Evolutionary conservation across 2,113 vertebrate genomes (phyloP), one percentile per base, ranked within the genome.

Genomic region (Copsychus sechellarum): DNA sequence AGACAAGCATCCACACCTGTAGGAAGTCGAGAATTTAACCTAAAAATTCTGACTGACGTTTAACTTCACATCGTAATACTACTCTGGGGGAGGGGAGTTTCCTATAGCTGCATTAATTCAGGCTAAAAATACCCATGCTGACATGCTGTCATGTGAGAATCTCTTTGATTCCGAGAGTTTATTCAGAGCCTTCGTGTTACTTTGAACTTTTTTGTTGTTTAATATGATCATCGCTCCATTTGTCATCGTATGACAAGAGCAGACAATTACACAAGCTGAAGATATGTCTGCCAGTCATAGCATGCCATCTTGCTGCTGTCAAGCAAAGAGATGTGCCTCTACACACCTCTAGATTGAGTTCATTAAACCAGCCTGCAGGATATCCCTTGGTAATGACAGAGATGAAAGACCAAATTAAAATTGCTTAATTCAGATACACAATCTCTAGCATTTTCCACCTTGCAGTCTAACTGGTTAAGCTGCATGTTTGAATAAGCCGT

Each of bases 161-260:
- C 94, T 86, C 95, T 96, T 96, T 95, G 93, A 96, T 96, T 96
- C 92, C 83, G 83, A 40, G 92, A 96, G 93, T 96, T 97, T 96
- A 95, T 93, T 95, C 95, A 96, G 95, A 94, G 76, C 84, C 60
- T 96, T 91, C 62, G 54, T 95, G 91, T 91, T 95, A 92, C 93
- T 95, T 95, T 96, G 96, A 97, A 96, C 94, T 97, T 96, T 96
- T 97, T 94, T 94, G 91, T 96, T 95, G 95, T 97, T 96, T 95
- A 96, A 95, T 96, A 87, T 67, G 93, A 96, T 96, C 85, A 94
- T 95, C 60, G 72, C 91, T 96, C 95, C 90, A 95, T 96, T 88
- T 90, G 92, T 92, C 95, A 86, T 92, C 90, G 71, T 95, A 81
- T 94, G 86, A 95, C 79, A 91, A 93, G 92, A 96, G 72, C 62